A percentile compares a stretch with the other conserved stretches of the same genome.
Evolutionary conservation across 2,888 invertebrate species (phyloP).

Genomic region (Alloplasta piceator): DNA sequence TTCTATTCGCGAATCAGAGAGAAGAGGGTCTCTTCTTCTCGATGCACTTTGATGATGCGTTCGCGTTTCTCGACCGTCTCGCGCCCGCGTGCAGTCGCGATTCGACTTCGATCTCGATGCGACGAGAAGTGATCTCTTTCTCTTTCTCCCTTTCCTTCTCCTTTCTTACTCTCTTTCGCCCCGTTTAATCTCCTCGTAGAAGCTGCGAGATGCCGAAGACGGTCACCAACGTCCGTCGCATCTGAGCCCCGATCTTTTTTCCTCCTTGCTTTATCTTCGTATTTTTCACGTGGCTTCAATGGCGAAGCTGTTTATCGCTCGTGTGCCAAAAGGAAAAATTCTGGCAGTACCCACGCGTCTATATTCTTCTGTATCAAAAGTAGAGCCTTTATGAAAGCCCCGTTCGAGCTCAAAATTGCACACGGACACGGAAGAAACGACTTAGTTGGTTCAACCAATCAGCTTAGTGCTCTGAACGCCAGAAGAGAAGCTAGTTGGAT

Average conservation of each 20-base stretch:
- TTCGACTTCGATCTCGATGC: constrained; percentile 54
- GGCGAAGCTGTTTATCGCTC: constrained; percentile 69
- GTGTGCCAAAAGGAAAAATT: constrained; percentile 70
- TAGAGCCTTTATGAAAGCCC: too few species aligned
- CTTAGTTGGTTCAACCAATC: too few species aligned
- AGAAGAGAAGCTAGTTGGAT: too few species aligned
- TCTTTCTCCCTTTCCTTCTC: constrained; percentile 4
- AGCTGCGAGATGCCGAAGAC: constrained; percentile 51
- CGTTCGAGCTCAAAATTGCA: too few species aligned
- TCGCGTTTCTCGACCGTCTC: neutral
- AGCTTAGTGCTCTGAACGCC: too few species aligned
- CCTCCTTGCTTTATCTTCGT: constrained; percentile 1
- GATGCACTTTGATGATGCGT: constrained; percentile 3
- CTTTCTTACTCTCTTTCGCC: constrained; percentile 1
- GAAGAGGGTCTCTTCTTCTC: constrained; percentile 21
- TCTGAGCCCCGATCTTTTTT: constrained; percentile 26
- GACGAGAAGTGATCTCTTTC: constrained; percentile 29
- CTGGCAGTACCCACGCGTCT: constrained; percentile 60
- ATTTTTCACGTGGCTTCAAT: constrained; percentile 51
- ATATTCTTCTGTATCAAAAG: too few species aligned
- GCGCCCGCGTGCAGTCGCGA: constrained; percentile 42
- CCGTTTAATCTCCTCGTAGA: constrained; percentile 23
- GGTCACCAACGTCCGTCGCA: constrained; percentile 34
- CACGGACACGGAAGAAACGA: too few species aligned
- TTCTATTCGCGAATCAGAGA: neutral